Base-by-base conservation (phyloP, 2,113 vertebrate genomes). In the Larimichthys polyactis region DNA sequence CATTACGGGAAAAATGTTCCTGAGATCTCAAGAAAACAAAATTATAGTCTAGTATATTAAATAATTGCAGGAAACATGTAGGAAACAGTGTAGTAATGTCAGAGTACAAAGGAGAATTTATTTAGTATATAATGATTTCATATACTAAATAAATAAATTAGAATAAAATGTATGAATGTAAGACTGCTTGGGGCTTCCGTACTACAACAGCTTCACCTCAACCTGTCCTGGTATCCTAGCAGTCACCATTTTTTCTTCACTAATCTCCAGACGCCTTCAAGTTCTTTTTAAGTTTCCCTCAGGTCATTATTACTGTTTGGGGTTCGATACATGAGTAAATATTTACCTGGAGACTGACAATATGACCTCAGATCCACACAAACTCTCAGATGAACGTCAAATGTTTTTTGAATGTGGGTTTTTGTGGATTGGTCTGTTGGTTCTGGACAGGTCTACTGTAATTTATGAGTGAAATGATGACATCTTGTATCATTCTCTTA, bases 361-460 rank as follows among this genome's bases (percentile, higher is more conserved):
- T 20, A 60, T 63, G n/a, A 69, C 48, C 27, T 62, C 32, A 57
- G 4, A 75, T 55, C 11, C 24, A 69, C 32, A 54, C 22, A 63
- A 46, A 71, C 15, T 15, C 11, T 59, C 80, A n/a, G 12, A 57
- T 52, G 22, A 46, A 16, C 4, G 16, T 27, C 22, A 20, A 67
- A 60, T 8, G 1, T 9, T 22, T 22, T 9, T 49, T 5, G 44
- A 48, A 32, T 51, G 32, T 14, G 9, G 9, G 27, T 27, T 52
- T 48, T 57, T 58, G 3, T 40, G 3, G n/a, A 14, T 51, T 6
- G 4, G 11, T 64, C 43, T 76, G 40, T 8, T 59, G 48, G 19
- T 17, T 58, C n/a, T 65, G n/a, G 52, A 49, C 40, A n/a, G 27
- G 4, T 3, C 43, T 49, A 9, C 32, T 68, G 10, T 17, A 32